phyloP scores from a whole-genome alignment of 1,140 invertebrate species.

The Pseudoatta argentina region DNA sequence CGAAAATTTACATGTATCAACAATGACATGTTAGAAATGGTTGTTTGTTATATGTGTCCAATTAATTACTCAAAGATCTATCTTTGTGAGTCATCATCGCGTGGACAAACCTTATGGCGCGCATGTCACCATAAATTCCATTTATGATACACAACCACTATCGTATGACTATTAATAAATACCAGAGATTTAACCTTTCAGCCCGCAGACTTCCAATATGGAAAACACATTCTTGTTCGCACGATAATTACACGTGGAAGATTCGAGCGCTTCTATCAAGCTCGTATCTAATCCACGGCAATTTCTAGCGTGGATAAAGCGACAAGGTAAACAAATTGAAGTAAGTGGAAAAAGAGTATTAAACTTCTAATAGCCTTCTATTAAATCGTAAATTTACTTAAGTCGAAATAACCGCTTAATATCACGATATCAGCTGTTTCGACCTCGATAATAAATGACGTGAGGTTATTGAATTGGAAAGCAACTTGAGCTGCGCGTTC shows the following conservation, averaged over 20 bases:
- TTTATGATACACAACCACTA: constrained; percentile 36
- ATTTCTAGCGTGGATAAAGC: not conserved
- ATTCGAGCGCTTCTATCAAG: not conserved
- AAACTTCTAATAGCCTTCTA: not conserved
- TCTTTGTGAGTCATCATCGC: constrained; percentile 38
- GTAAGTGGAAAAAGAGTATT: not conserved
- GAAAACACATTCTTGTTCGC: constrained; percentile 47
- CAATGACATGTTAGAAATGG: not conserved
- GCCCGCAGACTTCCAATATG: constrained; percentile 29
- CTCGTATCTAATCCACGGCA: not conserved
- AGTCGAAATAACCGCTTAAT: constrained; percentile 13
- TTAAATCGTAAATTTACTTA: not conserved
- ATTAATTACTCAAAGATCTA: constrained; percentile 39
- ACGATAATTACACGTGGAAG: constrained; percentile 48
- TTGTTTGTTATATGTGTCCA: constrained; percentile 10
- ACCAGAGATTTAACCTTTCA: constrained; percentile 62
- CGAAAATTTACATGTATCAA: not conserved
- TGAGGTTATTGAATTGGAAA: constrained; percentile 33
- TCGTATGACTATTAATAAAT: constrained; percentile 60
- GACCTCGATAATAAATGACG: constrained; percentile 37
- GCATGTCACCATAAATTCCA: constrained; percentile 42
- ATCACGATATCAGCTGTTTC: constrained; percentile 17
- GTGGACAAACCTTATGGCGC: not conserved
- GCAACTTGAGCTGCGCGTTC: not conserved
- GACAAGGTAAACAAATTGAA: not conserved